Conservation (phyloP, 2,113 vertebrate genomes). For the Daboia siamensis region DNA sequence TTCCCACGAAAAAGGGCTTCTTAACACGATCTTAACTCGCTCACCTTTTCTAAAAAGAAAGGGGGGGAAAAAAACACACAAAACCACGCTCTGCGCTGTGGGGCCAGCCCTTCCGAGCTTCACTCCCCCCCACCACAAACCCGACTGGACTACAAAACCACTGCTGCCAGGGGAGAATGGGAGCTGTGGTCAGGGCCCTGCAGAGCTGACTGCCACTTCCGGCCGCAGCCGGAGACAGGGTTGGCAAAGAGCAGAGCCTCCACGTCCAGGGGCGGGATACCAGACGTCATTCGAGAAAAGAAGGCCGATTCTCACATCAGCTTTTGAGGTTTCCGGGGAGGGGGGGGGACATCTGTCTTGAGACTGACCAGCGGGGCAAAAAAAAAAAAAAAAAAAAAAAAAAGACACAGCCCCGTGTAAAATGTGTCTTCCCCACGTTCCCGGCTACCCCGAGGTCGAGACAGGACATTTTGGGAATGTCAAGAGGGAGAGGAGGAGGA, state of each 20-base stretch:
- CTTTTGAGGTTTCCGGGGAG: background rate
- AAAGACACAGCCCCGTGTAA: background rate
- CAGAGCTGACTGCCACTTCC: too few species aligned
- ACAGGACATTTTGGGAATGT: background rate
- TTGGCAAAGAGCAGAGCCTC: background rate
- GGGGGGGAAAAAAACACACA: background rate
- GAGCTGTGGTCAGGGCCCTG: background rate
- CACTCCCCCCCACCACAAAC: too few species aligned
- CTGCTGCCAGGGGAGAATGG: background rate
- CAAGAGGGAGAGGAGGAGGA: background rate
- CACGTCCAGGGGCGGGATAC: background rate
- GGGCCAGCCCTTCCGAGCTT: background rate
- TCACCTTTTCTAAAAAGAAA: background rate
- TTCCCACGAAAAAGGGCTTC: background rate
- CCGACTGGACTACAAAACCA: background rate
- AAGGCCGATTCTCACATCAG: background rate
- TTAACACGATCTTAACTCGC: too few species aligned
- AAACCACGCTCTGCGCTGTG: background rate
- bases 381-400: too few species aligned
- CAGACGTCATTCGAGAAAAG: background rate
- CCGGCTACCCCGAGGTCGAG: fast-evolving
- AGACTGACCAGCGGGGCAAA: background rate
- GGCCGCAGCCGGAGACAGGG: background rate
- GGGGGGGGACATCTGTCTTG: too few species aligned
- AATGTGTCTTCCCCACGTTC: background rate